Base-by-base conservation (phyloP, 2,113 vertebrate species). In the Hydrolagus affinis region DNA sequence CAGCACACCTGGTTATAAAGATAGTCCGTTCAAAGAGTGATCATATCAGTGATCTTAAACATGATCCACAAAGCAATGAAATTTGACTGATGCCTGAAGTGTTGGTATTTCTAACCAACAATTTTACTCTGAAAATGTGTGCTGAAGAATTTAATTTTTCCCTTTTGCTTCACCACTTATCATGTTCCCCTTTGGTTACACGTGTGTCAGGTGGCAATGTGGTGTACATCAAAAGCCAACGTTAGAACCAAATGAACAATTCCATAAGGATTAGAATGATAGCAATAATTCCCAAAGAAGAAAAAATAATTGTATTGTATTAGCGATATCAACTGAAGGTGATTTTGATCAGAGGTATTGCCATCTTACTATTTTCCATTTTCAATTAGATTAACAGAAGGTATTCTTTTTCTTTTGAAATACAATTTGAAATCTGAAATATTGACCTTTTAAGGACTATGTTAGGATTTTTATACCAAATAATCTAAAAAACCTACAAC, bases 271-370 rank as follows among this genome's bases (percentile, higher is more conserved):
- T 68, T 32, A 32, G 9, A 32, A 66, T 32, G 8, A 28, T 66
- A 64, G 8, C 8, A 30, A 19, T 11, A 80, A 32, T 83, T 17
- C 17, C 62, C 12, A 28, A 83, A 17, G 76, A 78, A 78, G 25
- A 44, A 1, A 60, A 78, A 78, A 77, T 4, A 78, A 60, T 78
- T 78, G 57, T 62, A 2, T 8, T 11, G 25, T 19, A 44, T 44
- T 3, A 68, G 25, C 21, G 32, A 83, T 30, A 83, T 83, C 30
- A 83, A 25, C 77, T 83, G 77, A 44, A 44, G 57, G 15, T 78
- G 44, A 21, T 83, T 83, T 66, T 66, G 60, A 32, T 15, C 66
- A 30, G 62, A 32, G 32, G 64, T 28, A 83, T 83, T 83, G 78
- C 28, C 23, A 83, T 17, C 62, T 83, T 17, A 66, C 66, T 28